Percentiles rank a stretch among this genome's conserved stretches.
Conservation (phyloP, 2,888 invertebrate species). For the Notodonta ziczac region DNA sequence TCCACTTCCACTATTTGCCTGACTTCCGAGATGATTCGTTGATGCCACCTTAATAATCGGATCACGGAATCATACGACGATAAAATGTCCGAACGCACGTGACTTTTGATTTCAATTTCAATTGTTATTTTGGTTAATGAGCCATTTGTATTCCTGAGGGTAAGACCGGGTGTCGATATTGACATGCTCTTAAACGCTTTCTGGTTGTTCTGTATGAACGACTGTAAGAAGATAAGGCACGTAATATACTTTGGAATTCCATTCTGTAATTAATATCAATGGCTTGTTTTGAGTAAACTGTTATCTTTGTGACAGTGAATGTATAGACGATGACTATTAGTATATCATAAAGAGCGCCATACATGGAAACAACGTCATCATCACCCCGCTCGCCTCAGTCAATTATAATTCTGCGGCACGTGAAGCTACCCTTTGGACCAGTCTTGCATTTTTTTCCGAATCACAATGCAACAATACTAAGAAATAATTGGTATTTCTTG, state of each 20-base stretch:
- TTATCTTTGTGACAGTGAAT: neutral
- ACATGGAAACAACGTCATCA: neutral
- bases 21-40: slow-evolving; percentile 58
- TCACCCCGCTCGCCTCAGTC: neutral
- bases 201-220: slow-evolving; percentile 8
- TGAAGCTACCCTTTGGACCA: too few species aligned
- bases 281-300: neutral
- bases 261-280: neutral
- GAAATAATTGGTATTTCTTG: slow-evolving; percentile 13
- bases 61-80: slow-evolving; percentile 40
- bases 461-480: neutral
- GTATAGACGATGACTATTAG: neutral
- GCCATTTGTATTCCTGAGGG: slow-evolving; percentile 48
- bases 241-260: neutral
- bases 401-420: neutral
- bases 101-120: slow-evolving; percentile 57
- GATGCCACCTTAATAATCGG: slow-evolving; percentile 37
- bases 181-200: slow-evolving; percentile 34
- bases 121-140: slow-evolving; percentile 47
- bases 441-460: too few species aligned
- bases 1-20: slow-evolving; percentile 51
- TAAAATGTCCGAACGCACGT: slow-evolving; percentile 42
- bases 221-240: slow-evolving; percentile 7
- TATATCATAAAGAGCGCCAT: neutral
- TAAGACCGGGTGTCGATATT: slow-evolving; percentile 19